These are phyloP conservation scores for Ischnus inquisitorius DNA, from an alignment of 2,888 invertebrate species.

Conservation along the genomic window DNA sequence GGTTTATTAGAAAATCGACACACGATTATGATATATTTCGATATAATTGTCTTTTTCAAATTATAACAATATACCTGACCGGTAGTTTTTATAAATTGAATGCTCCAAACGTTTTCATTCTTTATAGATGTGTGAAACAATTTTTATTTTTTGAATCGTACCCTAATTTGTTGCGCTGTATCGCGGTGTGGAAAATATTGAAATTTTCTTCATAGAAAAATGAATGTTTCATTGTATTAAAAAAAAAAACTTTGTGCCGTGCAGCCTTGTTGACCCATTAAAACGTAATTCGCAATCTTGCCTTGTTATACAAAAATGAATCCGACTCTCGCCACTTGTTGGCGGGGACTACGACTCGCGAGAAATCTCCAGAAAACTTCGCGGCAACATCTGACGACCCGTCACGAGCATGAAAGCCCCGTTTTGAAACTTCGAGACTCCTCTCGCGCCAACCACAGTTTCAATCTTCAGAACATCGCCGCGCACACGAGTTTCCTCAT, in stretches of 20 bases:
- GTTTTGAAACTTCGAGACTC: neutral
- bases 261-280: conserved; percentile 1
- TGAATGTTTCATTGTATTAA: neutral
- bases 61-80: too few relatives aligned
- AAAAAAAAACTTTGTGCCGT: neutral
- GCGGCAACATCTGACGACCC: conserved; percentile 10
- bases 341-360: neutral
- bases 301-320: neutral
- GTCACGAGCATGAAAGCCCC: neutral
- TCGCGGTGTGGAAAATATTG: neutral
- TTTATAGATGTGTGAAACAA: too few relatives aligned
- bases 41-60: neutral
- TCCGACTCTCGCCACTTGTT: conserved; percentile 15
- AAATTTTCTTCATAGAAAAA: neutral
- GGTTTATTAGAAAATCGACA: neutral
- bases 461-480: conserved; percentile 16
- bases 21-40: neutral
- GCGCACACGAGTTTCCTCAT: conserved; percentile 8
- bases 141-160: too few relatives aligned
- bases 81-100: too few relatives aligned
- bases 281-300: neutral
- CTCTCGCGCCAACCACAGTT: neutral
- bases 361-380: conserved; percentile 1
- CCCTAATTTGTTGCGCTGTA: too few relatives aligned
- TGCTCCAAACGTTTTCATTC: too few relatives aligned